phyloP scores from a whole-genome alignment of 2,888 invertebrate species.

The Tinea pellionella region DNA sequence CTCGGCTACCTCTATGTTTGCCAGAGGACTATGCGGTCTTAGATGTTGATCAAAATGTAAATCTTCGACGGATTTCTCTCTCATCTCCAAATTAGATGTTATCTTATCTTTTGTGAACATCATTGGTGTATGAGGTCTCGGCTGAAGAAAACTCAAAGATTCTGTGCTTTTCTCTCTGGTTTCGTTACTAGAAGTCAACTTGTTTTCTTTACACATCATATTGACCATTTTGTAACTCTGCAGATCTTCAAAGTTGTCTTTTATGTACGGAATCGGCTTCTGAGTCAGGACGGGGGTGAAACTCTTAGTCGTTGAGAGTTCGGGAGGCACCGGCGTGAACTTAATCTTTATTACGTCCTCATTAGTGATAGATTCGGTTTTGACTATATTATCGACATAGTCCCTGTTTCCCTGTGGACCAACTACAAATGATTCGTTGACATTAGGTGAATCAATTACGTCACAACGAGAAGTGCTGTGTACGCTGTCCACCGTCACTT shows the following conservation, averaged over 20 bases:
- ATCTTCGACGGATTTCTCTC: conserved; percentile 18
- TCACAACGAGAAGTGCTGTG: conserved; percentile 54
- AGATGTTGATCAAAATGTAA: conserved; percentile 25
- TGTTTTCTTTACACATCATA: conserved; percentile 43
- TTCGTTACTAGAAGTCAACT: conserved; percentile 26
- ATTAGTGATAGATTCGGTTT: conserved; percentile 59
- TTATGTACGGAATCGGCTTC: conserved; percentile 32
- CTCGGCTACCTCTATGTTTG: conserved; percentile 46
- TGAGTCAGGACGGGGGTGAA: conserved; percentile 27
- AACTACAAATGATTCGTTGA: conserved; percentile 23
- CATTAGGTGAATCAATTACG: conserved; percentile 45
- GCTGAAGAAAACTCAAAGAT: neutral
- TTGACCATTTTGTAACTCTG: conserved; percentile 62
- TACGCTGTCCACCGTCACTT: conserved; percentile 58
- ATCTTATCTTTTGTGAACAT: neutral
- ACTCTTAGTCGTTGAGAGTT: conserved; percentile 39
- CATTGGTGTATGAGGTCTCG: neutral
- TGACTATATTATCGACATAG: conserved; percentile 48
- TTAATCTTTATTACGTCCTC: conserved; percentile 57
- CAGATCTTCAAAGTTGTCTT: conserved; percentile 50
- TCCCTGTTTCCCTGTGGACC: conserved; percentile 36
- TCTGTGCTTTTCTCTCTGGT: neutral
- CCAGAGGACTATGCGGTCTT: conserved; percentile 42
- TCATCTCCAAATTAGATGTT: neutral
- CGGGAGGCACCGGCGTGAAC: conserved; percentile 51